Percentiles rank a stretch among this genome's conserved stretches.
These are phyloP conservation scores for Siniperca undulata DNA, from an alignment of 2,797 vertebrate genomes.

Conservation along the genomic window DNA sequence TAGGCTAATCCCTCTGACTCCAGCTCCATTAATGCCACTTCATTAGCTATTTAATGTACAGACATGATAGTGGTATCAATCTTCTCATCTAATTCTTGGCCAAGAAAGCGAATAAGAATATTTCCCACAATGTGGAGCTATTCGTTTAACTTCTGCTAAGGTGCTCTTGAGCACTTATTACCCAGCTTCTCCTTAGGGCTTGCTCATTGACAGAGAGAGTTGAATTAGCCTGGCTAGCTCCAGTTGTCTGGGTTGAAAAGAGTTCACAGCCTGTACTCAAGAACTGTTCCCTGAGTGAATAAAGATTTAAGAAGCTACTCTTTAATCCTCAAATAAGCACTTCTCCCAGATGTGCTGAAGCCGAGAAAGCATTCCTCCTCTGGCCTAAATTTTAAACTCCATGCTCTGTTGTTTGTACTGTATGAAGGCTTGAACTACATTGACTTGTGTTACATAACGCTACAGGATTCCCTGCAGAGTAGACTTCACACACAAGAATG, in stretches of 20 bases:
- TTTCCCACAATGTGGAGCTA: neutral
- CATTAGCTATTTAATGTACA: neutral
- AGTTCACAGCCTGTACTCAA: conserved; percentile 24
- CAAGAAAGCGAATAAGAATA: neutral
- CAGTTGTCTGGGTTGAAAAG: conserved; percentile 13
- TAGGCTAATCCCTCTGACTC: neutral
- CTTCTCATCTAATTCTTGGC: neutral
- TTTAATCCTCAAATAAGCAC: conserved; percentile 47
- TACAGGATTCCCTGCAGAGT: conserved; percentile 39
- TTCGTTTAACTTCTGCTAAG: neutral
- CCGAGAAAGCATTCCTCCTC: conserved; percentile 28
- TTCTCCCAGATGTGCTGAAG: conserved; percentile 33
- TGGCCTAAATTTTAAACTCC: conserved; percentile 43
- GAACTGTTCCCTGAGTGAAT: conserved; percentile 22
- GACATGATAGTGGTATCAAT: neutral
- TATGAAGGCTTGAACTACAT: conserved; percentile 36
- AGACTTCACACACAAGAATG: conserved; percentile 11
- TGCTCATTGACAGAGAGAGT: neutral
- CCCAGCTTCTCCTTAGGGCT: neutral
- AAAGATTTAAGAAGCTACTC: conserved; percentile 32
- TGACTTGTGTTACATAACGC: conserved; percentile 45
- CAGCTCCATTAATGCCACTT: neutral
- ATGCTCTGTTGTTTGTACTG: conserved; percentile 21
- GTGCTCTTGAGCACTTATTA: neutral
- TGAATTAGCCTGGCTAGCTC: conserved; percentile 3